Evolutionary conservation across 2,797 vertebrate species (phyloP).

Genomic region (Oryzias dopingdopingensis): DNA sequence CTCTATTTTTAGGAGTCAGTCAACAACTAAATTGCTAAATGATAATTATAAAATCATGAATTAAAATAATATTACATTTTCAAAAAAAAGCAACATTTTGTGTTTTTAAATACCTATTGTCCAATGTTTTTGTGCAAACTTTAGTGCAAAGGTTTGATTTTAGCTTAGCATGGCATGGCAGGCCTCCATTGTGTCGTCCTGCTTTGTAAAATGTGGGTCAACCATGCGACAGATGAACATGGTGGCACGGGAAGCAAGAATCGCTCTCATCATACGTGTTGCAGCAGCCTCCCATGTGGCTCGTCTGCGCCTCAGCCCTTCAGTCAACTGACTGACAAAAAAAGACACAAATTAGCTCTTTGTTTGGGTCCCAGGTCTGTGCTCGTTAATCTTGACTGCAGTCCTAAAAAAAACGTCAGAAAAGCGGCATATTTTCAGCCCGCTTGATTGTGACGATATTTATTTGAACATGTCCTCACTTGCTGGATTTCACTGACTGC

Average conservation of each 20-base stretch:
- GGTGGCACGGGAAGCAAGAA: conserved; percentile 51
- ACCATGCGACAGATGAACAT: conserved; percentile 54
- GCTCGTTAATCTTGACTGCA: conserved; percentile 66
- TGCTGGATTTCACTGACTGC: conserved; percentile 54
- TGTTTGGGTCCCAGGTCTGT: conserved; percentile 68
- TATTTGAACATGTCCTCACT: conserved; percentile 64
- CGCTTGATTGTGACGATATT: conserved; percentile 69
- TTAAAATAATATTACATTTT: neutral
- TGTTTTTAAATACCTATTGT: neutral
- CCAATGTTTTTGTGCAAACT: neutral
- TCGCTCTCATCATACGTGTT: conserved; percentile 46
- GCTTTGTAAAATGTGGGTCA: conserved; percentile 45
- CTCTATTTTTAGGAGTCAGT: no score
- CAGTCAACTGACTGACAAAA: conserved; percentile 32
- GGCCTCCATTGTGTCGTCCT: conserved; percentile 32
- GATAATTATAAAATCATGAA: no score
- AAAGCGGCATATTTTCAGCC: conserved; percentile 57
- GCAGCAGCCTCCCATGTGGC: conserved; percentile 50
- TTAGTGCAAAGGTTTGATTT: neutral
- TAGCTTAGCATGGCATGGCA: conserved; percentile 3
- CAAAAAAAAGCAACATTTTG: no score
- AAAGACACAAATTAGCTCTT: conserved; percentile 20
- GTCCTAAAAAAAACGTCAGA: conserved; percentile 23
- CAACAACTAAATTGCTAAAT: neutral
- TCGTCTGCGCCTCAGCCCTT: conserved; percentile 35